Base-by-base conservation (phyloP, 1,140 invertebrate species). In the Zaprionus ornatus region DNA sequence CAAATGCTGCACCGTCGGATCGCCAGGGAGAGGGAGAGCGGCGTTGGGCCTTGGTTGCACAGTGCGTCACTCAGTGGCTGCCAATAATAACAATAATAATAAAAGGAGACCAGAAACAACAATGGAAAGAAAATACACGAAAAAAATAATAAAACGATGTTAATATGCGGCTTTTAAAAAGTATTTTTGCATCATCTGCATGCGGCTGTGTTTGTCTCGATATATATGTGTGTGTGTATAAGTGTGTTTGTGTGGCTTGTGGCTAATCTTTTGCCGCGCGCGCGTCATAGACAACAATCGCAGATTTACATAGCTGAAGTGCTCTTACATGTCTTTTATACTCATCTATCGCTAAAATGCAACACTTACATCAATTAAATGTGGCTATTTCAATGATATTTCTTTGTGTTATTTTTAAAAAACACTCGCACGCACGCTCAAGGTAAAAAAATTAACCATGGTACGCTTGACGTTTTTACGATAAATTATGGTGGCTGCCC, bases 261-360 rank as follows among this genome's bases (percentile, higher is more conserved):
- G 61, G 61, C 52, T 76, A 37, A 56, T 42, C 63, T 79, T 86
- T 86, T 86, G 69, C 84, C 84, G 83, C 83, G 83, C 82, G 69
- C 83, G 66, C 73, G 12, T 12, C 35, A 35, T 55, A 21, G 17
- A 3, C 15, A 60, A 27, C 17, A 17, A 21, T 56, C 23, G 9
- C 13, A 12, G 13, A 15, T n/a, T 3, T 6, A 19, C 27, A 4
- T 23, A 3, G 25, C 9, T 23, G 29, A 10, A 1, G 4, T 2
- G 5, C 21, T 10, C 40, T 17, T 45, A n/a, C 40, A 9, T 17
- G n/a, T 45, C 19, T 45, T 17, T n/a, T 45, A 17, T 15, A 25
- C 25, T 63, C 23, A 19, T 42, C 13, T 32, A 23, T 1, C 1
- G n/a, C 1, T 25, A 15, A 21, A 25, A 32, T 17, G 15, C 23